phyloP scores from a whole-genome alignment of 2,888 invertebrate genomes.

The Ichneumon xanthorius region DNA sequence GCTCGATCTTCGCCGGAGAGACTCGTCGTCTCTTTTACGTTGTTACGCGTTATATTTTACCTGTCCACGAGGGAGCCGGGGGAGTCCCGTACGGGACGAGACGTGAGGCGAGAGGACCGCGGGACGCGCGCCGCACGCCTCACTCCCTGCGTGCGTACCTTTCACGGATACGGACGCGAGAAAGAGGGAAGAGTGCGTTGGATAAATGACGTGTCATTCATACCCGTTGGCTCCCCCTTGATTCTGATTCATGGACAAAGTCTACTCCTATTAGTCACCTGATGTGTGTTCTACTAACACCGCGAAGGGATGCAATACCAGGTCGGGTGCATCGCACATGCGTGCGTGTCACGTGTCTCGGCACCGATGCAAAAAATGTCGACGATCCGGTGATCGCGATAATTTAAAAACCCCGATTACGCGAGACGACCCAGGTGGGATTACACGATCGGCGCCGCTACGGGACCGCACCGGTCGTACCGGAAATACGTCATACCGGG shows the following conservation, averaged over 20 bases:
- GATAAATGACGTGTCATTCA: conserved; percentile 82
- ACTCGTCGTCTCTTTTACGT: conserved; percentile 70
- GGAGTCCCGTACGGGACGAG: conserved; percentile 33
- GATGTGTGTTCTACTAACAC: conserved; percentile 54
- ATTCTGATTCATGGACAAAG: conserved; percentile 80
- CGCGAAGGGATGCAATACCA: conserved; percentile 39
- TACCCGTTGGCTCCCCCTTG: conserved; percentile 77
- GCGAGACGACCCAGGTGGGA: too few species aligned
- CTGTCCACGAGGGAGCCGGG: conserved; percentile 67
- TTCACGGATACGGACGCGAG: conserved; percentile 27
- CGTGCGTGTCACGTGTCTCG: neutral
- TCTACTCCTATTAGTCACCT: conserved; percentile 78
- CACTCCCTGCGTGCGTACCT: conserved; percentile 44
- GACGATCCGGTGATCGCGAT: neutral
- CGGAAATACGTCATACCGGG: too few species aligned
- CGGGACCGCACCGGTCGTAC: too few species aligned
- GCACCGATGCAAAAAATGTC: neutral
- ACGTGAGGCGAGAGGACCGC: conserved; percentile 53
- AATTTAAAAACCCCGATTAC: neutral
- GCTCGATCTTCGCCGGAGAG: conserved; percentile 12
- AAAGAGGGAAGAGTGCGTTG: conserved; percentile 70
- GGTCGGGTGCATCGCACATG: conserved; percentile 58
- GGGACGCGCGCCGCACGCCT: conserved; percentile 12
- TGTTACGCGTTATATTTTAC: conserved; percentile 76
- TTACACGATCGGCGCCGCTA: too few species aligned